Evolutionary conservation across 2,888 invertebrate genomes (phyloP), one percentile per base, ranked within the genome.

Genomic region (Rhamphomyia laevipes): DNA sequence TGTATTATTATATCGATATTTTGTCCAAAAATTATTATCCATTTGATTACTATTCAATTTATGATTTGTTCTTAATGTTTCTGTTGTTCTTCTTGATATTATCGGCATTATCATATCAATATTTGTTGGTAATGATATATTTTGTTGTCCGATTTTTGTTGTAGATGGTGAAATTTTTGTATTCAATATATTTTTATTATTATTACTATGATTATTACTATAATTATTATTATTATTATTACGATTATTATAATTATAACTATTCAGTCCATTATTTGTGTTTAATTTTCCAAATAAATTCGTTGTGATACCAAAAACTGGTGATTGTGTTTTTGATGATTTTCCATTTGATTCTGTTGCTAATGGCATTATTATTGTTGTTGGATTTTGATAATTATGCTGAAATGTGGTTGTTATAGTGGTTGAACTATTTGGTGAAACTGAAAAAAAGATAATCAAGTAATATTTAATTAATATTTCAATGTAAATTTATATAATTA

Each of bases 381-480:
- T 50, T 51, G 47, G 44, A 33, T 43, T 47, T 27, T 37, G 31
- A 17, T 48, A 44, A 44, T 17, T 44, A 51, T 54, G 54, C 53
- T 55, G 55, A 54, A 56, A 54, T 52, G 56, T 57, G 48, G 56
- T 53, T 51, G 55, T 57, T 43, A 54, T 54, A 53, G 56, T 57
- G 55, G 57, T 58, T 57, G 58, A 56, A 52, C 57, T 61, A 53
- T 58, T 59, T 53, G 63, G 59, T 52, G 61, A 59, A 49, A 67
- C 68, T 58, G 9, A 50, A 49, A 17, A 12, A 41, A 44, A 48
- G 46, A 30, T 30, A 30, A 9, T 30, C 30, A 30, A 30, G 30
- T n/a, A n/a, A n/a, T n/a, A n/a, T n/a, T n/a, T n/a, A n/a, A n/a
- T n/a, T n/a, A n/a, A n/a, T n/a, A n/a, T n/a, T n/a, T n/a, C n/a